Base-by-base conservation (phyloP, 2,797 vertebrate species). In the Caiman crocodilus region DNA sequence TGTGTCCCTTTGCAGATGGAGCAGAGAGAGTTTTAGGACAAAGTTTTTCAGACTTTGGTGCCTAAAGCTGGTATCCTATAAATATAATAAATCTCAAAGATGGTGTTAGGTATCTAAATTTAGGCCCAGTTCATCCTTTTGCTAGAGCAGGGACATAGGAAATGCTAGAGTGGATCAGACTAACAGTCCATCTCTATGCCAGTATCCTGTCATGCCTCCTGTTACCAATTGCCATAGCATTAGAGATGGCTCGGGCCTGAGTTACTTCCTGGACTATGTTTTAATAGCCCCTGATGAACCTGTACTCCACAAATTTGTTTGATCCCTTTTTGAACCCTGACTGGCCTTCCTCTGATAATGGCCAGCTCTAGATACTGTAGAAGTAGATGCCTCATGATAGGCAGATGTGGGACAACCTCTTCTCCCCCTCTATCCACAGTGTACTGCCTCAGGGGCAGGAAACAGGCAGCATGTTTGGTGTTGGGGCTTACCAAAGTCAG, bases 11-110 rank as follows among this genome's bases (percentile, higher is more conserved):
- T 74, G 82, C 84, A 93, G 84, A 94, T 69, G 89, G 89, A 92
- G 91, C 88, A 84, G 95, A 92, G 84, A 87, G 96, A 95, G 60
- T 28, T 58, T 90, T 91, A 91, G 95, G 75, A 90, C 94, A 89
- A 85, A 42, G 76, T 67, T 95, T 97, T 96, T 92, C 92, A 93
- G 90, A n/a, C 55, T 73, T 87, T 79, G 71, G 87, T 93, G 92
- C 76, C 83, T 87, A 2, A 0, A 76, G 69, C 88, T 67, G 32
- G 64, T 16, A 32, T 30, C n/a, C 30, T 69, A 35, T 50, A 50
- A 50, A 50, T 50, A 50, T 50, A 9, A 50, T 87, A 65, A 69
- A 95, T 90, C 92, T 57, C 42, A 90, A 91, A 92, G 12, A 73
- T 84, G 84, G 67, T 91, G 90, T 82, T 59, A 94, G 87, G 28